These are phyloP conservation scores for Cynaeus angustus DNA, from an alignment of 2,888 invertebrate genomes.

Conservation along the genomic window DNA sequence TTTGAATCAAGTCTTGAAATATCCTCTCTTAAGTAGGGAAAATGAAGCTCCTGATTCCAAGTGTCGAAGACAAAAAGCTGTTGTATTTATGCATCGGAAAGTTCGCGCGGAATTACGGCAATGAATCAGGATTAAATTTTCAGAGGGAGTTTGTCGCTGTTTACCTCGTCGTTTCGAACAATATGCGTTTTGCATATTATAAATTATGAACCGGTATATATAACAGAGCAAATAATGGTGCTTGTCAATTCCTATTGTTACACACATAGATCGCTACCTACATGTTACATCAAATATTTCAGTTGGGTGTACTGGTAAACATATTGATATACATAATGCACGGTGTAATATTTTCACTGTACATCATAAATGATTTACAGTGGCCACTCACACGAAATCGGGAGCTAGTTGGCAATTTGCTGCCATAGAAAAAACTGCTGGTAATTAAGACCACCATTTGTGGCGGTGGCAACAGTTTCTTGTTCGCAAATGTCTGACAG, in stretches of 20 bases:
- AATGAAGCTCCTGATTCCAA: constrained; percentile 17
- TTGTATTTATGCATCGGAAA: constrained; percentile 39
- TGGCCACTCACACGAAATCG: not conserved
- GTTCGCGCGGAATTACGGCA: constrained; percentile 34
- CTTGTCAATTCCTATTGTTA: constrained; percentile 62
- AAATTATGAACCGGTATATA: constrained; percentile 61
- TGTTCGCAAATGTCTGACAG: constrained; percentile 45
- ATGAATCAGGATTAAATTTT: constrained; percentile 58
- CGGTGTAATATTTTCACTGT: constrained; percentile 44
- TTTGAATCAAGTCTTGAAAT: constrained; percentile 5
- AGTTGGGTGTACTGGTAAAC: constrained; percentile 53
- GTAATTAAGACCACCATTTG: constrained; percentile 32
- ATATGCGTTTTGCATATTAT: constrained; percentile 63
- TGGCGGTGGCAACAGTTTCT: constrained; percentile 39
- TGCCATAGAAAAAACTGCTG: constrained; percentile 8
- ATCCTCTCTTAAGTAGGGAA: constrained; percentile 9
- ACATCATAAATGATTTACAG: constrained; percentile 34
- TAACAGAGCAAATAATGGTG: constrained; percentile 60
- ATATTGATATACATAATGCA: constrained; percentile 49
- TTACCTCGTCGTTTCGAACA: constrained; percentile 58
- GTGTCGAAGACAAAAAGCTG: constrained; percentile 24
- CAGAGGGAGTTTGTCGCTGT: constrained; percentile 52
- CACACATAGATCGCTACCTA: constrained; percentile 38
- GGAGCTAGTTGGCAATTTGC: not conserved
- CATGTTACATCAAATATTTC: constrained; percentile 53